Conservation (phyloP, 2,113 vertebrate species). For the Harpagus bidentatus region DNA sequence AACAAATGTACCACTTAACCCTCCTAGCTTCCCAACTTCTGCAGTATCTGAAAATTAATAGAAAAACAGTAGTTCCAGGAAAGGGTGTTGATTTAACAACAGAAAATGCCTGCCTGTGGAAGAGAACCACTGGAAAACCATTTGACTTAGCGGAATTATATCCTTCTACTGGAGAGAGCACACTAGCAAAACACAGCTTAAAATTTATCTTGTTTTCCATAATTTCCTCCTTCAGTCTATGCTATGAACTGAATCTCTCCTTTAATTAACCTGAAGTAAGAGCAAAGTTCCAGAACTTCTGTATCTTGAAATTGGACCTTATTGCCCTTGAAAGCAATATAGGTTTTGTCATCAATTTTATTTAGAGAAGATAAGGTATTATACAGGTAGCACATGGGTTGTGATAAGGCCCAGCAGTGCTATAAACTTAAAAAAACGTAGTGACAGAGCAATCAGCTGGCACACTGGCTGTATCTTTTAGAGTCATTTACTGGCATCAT, state of each 20-base stretch:
- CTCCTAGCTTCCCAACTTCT: background rate
- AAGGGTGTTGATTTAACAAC: background rate
- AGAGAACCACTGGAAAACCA: background rate
- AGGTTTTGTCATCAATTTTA: background rate
- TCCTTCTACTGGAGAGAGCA: background rate
- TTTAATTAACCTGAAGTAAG: background rate
- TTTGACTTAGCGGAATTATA: background rate
- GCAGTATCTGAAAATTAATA: background rate
- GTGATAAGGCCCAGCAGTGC: background rate
- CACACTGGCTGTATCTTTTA: background rate
- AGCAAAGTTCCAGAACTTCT: background rate
- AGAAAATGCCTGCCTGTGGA: background rate
- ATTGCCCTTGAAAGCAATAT: background rate
- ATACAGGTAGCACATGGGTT: background rate
- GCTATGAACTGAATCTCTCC: background rate
- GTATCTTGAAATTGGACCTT: background rate
- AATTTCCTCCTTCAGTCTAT: background rate
- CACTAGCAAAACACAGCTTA: background rate
- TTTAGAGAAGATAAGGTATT: slow-evolving; percentile 15
- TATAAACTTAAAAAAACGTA: background rate
- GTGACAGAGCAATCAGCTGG: background rate
- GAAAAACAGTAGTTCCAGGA: background rate
- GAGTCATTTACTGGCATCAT: background rate
- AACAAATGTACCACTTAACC: background rate
- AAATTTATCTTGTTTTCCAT: background rate